A percentile compares a stretch with the other conserved stretches of the same genome.
Conservation (phyloP, 2,797 vertebrate genomes). For the Rhynchotus rufescens region DNA sequence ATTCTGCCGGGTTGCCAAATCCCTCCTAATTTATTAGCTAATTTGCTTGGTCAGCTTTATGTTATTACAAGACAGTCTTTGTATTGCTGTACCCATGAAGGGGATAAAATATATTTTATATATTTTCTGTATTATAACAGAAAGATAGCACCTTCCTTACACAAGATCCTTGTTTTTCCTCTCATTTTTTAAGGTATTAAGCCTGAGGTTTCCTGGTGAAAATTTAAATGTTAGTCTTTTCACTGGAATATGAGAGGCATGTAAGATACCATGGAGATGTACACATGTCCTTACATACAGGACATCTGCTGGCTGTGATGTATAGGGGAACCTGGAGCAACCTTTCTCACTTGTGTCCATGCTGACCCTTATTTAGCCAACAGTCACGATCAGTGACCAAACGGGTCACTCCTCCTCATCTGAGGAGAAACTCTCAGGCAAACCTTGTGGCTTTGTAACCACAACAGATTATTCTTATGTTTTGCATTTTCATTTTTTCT, state of each 20-base stretch:
- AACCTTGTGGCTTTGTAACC: not conserved
- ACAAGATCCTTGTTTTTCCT: not conserved
- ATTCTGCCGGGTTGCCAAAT: not conserved
- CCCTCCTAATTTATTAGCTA: not conserved
- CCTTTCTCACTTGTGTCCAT: accelerated
- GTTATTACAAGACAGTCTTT: not conserved
- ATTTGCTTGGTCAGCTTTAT: not conserved
- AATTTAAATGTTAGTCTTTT: not conserved
- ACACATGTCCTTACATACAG: not conserved
- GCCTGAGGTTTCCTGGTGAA: not conserved
- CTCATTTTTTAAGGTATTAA: not conserved
- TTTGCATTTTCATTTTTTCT: not conserved
- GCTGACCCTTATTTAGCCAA: not conserved
- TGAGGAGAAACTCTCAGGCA: not conserved
- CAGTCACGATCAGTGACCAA: not conserved
- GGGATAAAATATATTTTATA: not conserved
- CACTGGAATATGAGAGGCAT: accelerated
- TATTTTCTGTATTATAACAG: not conserved
- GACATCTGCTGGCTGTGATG: not conserved
- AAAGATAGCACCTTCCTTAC: not conserved
- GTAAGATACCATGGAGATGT: not conserved
- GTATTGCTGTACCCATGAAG: accelerated
- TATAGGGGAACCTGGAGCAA: not conserved
- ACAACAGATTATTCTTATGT: not conserved
- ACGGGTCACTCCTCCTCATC: no score